Conservation (phyloP, 1,140 invertebrate genomes). For the Ephestia elutella region DNA sequence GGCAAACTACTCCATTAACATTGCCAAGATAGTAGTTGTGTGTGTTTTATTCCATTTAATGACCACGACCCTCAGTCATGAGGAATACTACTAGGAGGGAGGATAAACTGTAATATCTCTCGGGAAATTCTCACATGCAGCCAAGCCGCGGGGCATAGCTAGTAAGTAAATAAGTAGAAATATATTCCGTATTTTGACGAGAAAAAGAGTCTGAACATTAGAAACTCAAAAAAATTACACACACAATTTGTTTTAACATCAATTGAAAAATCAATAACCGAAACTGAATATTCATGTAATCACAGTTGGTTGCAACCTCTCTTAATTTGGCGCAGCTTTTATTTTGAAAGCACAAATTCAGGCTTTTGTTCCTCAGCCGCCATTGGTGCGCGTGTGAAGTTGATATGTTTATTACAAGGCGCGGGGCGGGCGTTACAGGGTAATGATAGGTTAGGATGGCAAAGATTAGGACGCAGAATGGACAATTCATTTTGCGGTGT, state of each 20-base stretch:
- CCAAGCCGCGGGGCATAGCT: too few species aligned
- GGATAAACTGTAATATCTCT: too few species aligned
- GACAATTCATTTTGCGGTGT: not conserved
- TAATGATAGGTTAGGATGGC: conserved; percentile 30
- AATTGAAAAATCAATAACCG: conserved; percentile 1
- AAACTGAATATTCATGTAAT: conserved; percentile 4
- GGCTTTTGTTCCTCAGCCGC: conserved; percentile 51
- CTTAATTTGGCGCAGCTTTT: conserved; percentile 51
- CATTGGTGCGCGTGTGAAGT: conserved; percentile 54
- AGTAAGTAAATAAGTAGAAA: too few species aligned
- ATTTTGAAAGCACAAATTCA: conserved; percentile 55
- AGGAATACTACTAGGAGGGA: too few species aligned
- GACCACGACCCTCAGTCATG: too few species aligned
- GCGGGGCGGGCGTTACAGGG: conserved; percentile 17
- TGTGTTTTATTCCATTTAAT: too few species aligned
- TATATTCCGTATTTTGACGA: too few species aligned
- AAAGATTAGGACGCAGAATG: not conserved
- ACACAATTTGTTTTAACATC: too few species aligned
- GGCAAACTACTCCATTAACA: too few species aligned
- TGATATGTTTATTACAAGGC: conserved; percentile 65
- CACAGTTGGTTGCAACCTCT: not conserved
- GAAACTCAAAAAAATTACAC: not conserved
- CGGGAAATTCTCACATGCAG: too few species aligned
- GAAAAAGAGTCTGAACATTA: too few species aligned
- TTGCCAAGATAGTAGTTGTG: too few species aligned